These are phyloP conservation scores for Dendropsophus ebraccatus DNA, from an alignment of 2,113 vertebrate genomes.

Conservation along the genomic window DNA sequence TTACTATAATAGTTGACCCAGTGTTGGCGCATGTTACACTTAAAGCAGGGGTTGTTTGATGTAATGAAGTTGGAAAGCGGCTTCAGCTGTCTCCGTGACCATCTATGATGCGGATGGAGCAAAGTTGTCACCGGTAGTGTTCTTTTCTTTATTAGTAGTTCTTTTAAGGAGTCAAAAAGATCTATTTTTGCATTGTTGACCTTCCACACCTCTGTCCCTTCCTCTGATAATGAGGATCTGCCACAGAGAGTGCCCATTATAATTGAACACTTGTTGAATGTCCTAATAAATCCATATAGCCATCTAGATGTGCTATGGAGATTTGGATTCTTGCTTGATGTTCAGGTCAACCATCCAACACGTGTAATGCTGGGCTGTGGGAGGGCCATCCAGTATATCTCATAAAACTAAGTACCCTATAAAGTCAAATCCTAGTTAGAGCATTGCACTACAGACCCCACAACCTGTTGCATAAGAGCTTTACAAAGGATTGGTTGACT, in stretches of 20 bases:
- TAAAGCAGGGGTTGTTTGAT: neutral
- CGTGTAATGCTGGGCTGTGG: neutral
- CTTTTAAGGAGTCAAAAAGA: neutral
- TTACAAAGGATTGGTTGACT: too few relatives aligned
- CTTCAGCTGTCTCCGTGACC: neutral
- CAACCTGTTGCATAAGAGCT: too few relatives aligned
- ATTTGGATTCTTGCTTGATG: neutral
- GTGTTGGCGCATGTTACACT: neutral
- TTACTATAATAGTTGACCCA: neutral
- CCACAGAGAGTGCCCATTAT: neutral
- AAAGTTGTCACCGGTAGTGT: neutral
- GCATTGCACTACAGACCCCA: too few relatives aligned
- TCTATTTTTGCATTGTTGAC: neutral
- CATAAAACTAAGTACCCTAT: too few relatives aligned
- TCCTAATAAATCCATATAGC: neutral
- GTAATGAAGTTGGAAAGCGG: too few relatives aligned
- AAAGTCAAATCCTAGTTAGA: too few relatives aligned
- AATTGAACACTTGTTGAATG: neutral
- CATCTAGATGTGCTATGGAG: neutral
- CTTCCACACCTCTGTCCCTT: neutral
- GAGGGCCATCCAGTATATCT: neutral
- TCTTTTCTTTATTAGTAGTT: neutral
- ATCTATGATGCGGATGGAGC: neutral
- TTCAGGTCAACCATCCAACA: neutral
- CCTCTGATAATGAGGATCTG: neutral